Conservation (phyloP, 2,888 invertebrate genomes). For the Oligia fasciuncula region DNA sequence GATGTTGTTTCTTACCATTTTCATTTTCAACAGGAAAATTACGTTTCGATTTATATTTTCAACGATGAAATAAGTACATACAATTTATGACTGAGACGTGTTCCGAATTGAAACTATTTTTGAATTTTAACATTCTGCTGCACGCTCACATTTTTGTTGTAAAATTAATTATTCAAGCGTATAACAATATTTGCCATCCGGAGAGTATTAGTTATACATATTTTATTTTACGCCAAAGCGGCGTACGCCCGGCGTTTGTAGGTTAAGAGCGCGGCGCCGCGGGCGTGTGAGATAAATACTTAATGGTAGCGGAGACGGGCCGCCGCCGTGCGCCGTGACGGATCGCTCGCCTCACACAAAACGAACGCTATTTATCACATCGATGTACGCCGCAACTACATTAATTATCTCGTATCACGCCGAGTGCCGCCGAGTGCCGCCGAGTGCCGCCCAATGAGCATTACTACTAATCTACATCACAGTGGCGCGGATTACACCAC, state of each 20-base stretch:
- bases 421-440: conserved; percentile 26
- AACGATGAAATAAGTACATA: neutral
- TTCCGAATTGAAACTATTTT: neutral
- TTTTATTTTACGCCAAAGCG: conserved; percentile 47
- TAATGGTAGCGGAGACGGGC: conserved; percentile 43
- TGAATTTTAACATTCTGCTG: neutral
- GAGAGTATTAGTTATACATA: conserved; percentile 56
- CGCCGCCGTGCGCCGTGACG: conserved; percentile 48
- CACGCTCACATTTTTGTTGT: neutral
- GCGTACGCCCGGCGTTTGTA: conserved; percentile 29
- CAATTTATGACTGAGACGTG: neutral
- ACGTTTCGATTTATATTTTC: neutral
- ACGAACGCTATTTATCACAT: conserved; percentile 65
- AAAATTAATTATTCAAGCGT: conserved; percentile 37
- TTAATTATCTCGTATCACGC: conserved; percentile 54
- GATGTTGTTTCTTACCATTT: neutral
- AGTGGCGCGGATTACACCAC: conserved; percentile 57
- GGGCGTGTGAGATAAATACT: conserved; percentile 56
- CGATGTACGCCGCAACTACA: conserved; percentile 54
- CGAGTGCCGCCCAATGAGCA: conserved; percentile 43
- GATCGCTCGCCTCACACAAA: conserved; percentile 57
- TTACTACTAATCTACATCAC: conserved; percentile 60
- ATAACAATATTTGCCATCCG: conserved; percentile 43
- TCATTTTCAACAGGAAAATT: neutral
- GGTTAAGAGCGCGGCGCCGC: conserved; percentile 52